phyloP scores from a whole-genome alignment of 2,113 vertebrate genomes.

The Pampusana beccarii region DNA sequence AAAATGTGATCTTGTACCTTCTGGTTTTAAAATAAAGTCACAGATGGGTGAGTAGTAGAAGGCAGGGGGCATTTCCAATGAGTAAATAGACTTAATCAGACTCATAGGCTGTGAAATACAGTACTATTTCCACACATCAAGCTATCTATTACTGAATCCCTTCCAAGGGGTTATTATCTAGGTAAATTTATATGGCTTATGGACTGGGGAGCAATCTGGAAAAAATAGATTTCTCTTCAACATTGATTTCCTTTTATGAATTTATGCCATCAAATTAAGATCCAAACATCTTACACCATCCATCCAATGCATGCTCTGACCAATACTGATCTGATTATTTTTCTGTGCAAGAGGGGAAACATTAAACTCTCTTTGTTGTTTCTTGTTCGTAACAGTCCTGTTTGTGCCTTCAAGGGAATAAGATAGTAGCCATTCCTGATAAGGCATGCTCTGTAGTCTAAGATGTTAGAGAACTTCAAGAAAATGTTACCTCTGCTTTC shows the following conservation, averaged over 20 bases:
- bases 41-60: background rate
- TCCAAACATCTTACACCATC: background rate
- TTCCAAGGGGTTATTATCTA: background rate
- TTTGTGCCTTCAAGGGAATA: background rate
- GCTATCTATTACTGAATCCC: background rate
- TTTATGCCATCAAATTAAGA: background rate
- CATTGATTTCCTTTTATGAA: background rate
- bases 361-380: background rate
- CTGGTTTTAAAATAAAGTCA: background rate
- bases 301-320: background rate
- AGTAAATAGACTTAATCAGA: background rate
- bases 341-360: background rate
- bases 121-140: background rate
- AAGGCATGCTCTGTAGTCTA: background rate
- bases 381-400: background rate
- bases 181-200: background rate
- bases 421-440: background rate
- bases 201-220: background rate
- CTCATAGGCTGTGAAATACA: background rate
- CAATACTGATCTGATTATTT: background rate
- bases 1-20: background rate
- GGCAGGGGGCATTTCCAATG: background rate
- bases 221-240: background rate
- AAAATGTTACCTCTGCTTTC: constrained; percentile 29
- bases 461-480: background rate